Base-by-base conservation (phyloP, 2,797 vertebrate species). In the Sebastes matsubarae region DNA sequence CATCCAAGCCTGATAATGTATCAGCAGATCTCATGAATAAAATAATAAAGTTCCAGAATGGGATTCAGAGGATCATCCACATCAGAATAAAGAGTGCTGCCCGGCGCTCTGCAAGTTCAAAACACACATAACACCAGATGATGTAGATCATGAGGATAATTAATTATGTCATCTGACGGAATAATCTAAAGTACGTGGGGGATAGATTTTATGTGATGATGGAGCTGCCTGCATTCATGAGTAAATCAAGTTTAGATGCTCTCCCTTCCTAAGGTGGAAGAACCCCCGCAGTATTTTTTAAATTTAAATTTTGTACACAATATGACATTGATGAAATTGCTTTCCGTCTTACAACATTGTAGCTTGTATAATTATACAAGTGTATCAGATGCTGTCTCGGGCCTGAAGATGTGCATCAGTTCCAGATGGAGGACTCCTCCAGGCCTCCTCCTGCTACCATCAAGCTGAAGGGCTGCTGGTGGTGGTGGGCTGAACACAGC, bases 11-110 rank as follows among this genome's bases (percentile, higher is more conserved):
- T 58, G 77, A 80, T 76, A 80, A 82, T 67, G 67, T 81, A 88
- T 87, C 82, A 52, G 84, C 80, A 59, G 29, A 84, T 86, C 82
- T 89, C 88, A 92, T 92, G 79, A 90, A 90, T 92, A 84, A 90
- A 80, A 88, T 86, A 91, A 88, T 79, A 80, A 72, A 82, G 63
- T 79, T 57, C 66, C 16, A 30, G 34, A 68, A 77, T 24, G 78
- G 71, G 63, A 86, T 63, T 74, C 32, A 63, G 75, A 76, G 80
- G 72, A 84, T 88, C 77, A 75, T 71, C 71, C 59, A 42, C 71
- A 66, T 72, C 67, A 63, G 24, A 80, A 55, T 38, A 55, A 75
- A 73, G 42, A 66, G 60, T 20, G 24, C 16, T 58, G 5, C 55
- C 18, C 68, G 63, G 69, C 52, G 55, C 16, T 29, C 61, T 36